Percentiles rank a stretch among this genome's conserved stretches.
Conservation (phyloP, 2,113 vertebrate species). For the Tragelaphus strepsiceros region DNA sequence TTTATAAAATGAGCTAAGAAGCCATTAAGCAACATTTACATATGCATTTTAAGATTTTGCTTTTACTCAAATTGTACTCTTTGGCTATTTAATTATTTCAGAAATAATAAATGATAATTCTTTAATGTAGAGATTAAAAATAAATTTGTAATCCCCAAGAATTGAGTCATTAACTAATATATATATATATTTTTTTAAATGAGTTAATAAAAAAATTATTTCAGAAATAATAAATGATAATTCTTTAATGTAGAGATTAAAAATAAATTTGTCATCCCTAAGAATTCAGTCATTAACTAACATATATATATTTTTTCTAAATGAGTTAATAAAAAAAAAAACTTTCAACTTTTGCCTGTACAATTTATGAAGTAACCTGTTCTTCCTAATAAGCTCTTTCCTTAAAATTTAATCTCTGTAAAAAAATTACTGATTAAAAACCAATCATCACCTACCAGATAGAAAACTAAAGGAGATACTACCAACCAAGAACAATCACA, state of each 20-base stretch:
- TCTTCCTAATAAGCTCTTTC: not conserved
- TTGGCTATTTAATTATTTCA: slow-evolving; percentile 44
- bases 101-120: slow-evolving; percentile 28
- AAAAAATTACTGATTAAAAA: not conserved
- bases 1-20: slow-evolving; percentile 53
- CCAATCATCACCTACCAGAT: not conserved
- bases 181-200: not conserved
- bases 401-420: not conserved
- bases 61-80: slow-evolving; percentile 22
- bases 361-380: not conserved
- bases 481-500: slow-evolving; percentile 55
- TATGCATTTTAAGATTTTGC: slow-evolving; percentile 22
- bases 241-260: slow-evolving; percentile 18
- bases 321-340: not conserved
- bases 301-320: not conserved
- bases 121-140: slow-evolving; percentile 32
- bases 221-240: slow-evolving; percentile 40
- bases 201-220: slow-evolving; percentile 21
- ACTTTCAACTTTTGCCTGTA: not conserved
- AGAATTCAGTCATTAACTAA: slow-evolving; percentile 11
- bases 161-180: not conserved
- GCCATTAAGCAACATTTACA: slow-evolving; percentile 61
- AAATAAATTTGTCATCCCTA: not conserved
- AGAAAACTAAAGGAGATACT: slow-evolving; percentile 14
- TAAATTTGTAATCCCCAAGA: not conserved